These are phyloP conservation scores for Eretmochelys imbricata DNA, from an alignment of 2,113 vertebrate genomes.

Conservation along the genomic window DNA sequence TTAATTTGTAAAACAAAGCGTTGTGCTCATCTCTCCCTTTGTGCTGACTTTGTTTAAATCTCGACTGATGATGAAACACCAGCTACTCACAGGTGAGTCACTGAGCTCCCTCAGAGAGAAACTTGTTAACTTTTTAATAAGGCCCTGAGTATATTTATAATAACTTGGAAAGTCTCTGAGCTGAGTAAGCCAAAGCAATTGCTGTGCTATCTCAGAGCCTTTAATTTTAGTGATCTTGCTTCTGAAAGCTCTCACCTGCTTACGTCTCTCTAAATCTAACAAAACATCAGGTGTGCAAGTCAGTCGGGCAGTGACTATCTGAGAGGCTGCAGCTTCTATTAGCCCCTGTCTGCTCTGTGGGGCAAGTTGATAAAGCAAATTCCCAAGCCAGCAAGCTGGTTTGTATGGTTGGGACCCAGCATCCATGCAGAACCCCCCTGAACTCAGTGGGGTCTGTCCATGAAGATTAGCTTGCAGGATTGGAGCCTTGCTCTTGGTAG, in stretches of 20 bases:
- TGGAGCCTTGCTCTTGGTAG: neutral
- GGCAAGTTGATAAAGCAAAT: neutral
- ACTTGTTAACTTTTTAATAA: slow-evolving; percentile 71
- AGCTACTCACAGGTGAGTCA: slow-evolving; percentile 60
- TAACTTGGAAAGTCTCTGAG: slow-evolving; percentile 12
- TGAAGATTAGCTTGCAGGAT: neutral
- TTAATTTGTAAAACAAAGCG: slow-evolving; percentile 54
- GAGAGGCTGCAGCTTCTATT: neutral
- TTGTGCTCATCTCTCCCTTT: slow-evolving; percentile 24
- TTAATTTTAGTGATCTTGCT: slow-evolving; percentile 35
- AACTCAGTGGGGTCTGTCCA: neutral
- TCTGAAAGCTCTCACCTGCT: slow-evolving; percentile 5
- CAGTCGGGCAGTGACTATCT: fast-evolving
- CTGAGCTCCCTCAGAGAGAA: slow-evolving; percentile 46
- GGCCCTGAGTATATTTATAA: slow-evolving; percentile 14
- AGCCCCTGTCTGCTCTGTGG: neutral
- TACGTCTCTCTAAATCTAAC: neutral
- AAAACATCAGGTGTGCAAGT: neutral
- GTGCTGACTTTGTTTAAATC: slow-evolving; percentile 57
- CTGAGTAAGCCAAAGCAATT: neutral
- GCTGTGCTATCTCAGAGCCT: slow-evolving; percentile 27
- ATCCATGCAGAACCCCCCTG: neutral
- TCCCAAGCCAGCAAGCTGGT: neutral
- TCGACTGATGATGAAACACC: slow-evolving; percentile 62
- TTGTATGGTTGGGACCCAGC: neutral